Evolutionary conservation across 2,113 vertebrate species (phyloP).

Genomic region (Entomyzon cyanotis): DNA sequence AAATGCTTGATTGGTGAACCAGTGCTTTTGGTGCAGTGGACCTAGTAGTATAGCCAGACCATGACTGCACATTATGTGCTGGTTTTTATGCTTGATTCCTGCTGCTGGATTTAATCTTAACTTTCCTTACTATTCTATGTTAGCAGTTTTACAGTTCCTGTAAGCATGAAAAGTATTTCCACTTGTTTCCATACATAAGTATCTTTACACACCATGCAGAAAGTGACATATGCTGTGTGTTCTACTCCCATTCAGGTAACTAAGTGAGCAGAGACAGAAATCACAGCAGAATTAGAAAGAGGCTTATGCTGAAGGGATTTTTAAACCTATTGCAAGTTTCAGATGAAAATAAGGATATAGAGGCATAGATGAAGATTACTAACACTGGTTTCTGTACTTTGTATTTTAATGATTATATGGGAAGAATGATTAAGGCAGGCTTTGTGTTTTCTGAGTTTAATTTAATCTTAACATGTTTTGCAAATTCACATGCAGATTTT

Average conservation of each 20-base stretch:
- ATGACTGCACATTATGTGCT: rapidly evolving
- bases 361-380: background rate
- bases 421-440: background rate
- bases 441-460: background rate
- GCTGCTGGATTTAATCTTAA: background rate
- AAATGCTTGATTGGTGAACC: background rate
- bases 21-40: background rate
- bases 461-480: background rate
- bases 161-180: background rate
- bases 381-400: background rate
- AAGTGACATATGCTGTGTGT: too few relatives aligned
- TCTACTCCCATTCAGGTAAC: background rate
- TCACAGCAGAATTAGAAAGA: background rate
- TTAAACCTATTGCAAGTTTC: background rate
- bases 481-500: background rate
- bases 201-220: background rate
- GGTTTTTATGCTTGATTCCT: background rate
- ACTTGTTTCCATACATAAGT: background rate
- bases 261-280: background rate
- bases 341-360: background rate
- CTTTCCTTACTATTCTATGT: background rate
- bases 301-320: background rate
- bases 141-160: background rate
- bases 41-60: background rate
- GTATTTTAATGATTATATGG: background rate